phyloP scores from a whole-genome alignment of 2,888 invertebrate species.

The Drosophila anomalata region DNA sequence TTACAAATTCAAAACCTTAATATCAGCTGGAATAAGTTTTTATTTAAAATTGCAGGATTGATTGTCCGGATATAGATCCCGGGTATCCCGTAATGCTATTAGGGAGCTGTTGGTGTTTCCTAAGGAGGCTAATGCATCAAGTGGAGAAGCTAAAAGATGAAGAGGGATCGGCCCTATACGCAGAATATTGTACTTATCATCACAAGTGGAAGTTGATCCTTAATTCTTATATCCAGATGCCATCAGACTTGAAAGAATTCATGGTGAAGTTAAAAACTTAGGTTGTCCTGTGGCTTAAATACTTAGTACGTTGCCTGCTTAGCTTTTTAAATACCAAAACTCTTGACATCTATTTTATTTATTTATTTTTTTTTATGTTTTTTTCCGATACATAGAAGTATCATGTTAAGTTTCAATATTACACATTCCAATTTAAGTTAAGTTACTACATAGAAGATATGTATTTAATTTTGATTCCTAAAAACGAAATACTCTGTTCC shows the following conservation, averaged over 20 bases:
- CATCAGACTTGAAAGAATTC: constrained; percentile 21
- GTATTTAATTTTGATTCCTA: neutral
- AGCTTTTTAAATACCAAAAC: neutral
- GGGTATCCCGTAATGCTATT: constrained; percentile 27
- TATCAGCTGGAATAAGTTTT: neutral
- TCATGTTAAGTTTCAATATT: neutral
- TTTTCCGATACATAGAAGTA: neutral
- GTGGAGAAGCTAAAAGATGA: constrained; percentile 14
- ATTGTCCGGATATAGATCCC: constrained; percentile 5
- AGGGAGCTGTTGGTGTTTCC: constrained; percentile 14
- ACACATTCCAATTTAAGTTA: neutral
- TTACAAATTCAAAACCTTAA: neutral
- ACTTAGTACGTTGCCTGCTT: neutral
- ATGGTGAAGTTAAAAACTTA: constrained; percentile 3
- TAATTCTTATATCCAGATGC: constrained; percentile 28
- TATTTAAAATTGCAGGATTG: constrained; percentile 5
- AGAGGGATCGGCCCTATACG: constrained; percentile 14
- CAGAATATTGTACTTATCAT: constrained; percentile 34
- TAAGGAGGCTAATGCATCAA: constrained; percentile 28
- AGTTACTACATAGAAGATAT: neutral
- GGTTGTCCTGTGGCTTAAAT: too few relatives aligned
- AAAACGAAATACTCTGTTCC: neutral
- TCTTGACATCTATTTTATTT: neutral
- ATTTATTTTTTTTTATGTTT: too few relatives aligned
- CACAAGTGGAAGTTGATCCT: constrained; percentile 46